phyloP scores from a whole-genome alignment of 2,888 invertebrate species.

The Hydrotaea diabolus region DNA sequence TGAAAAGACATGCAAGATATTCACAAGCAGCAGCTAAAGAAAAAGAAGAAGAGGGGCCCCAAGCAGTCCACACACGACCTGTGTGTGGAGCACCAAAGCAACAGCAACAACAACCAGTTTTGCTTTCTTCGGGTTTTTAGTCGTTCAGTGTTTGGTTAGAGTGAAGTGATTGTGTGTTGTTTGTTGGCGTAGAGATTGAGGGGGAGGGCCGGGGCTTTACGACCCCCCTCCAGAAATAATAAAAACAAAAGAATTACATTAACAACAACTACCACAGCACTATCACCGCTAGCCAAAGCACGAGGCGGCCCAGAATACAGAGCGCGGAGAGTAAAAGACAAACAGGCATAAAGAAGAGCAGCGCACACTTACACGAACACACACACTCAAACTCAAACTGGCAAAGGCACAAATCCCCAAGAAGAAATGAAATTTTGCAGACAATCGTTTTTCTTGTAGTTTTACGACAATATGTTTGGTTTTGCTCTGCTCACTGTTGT shows the following conservation, averaged over 20 bases:
- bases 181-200: no score
- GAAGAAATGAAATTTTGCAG: slow-evolving; percentile 53
- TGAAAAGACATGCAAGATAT: not conserved
- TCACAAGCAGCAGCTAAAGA: not conserved
- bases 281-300: not conserved
- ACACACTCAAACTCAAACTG: slow-evolving; percentile 48
- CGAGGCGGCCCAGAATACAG: slow-evolving; percentile 26
- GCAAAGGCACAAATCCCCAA: slow-evolving; percentile 3
- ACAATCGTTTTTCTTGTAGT: slow-evolving; percentile 35
- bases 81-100: not conserved
- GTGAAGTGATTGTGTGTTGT: no score
- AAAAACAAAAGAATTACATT: not conserved
- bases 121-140: slow-evolving; percentile 4
- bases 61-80: slow-evolving; percentile 12
- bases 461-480: slow-evolving; percentile 3
- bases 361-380: slow-evolving; percentile 33
- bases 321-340: slow-evolving; percentile 41
- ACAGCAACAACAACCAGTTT: slow-evolving; percentile 26
- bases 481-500: slow-evolving; percentile 5
- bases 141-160: no score
- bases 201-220: not conserved
- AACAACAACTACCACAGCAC: not conserved
- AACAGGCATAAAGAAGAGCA: slow-evolving; percentile 36
- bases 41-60: not conserved
- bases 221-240: slow-evolving; percentile 16